Percentiles rank a stretch among this genome's conserved stretches.
phyloP scores from a whole-genome alignment of 2,113 vertebrate genomes.

The Tricholaema leucomelas region DNA sequence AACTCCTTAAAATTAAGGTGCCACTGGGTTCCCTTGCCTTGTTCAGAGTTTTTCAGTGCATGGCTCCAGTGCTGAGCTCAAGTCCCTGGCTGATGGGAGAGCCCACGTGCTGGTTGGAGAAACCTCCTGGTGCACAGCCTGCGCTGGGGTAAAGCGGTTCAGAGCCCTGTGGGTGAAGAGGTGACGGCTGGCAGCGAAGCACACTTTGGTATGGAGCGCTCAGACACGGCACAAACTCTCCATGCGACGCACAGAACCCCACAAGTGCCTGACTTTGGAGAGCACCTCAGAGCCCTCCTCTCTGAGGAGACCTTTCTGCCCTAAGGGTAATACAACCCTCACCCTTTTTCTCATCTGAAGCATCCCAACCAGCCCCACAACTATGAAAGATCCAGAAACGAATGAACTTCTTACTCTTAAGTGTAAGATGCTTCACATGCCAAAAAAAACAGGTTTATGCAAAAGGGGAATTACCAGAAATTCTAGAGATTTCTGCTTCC shows the following conservation, averaged over 20 bases:
- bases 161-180: neutral
- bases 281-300: neutral
- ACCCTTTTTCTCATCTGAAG: neutral
- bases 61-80: neutral
- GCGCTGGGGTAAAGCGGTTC: neutral
- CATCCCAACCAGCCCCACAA: neutral
- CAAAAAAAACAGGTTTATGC: neutral
- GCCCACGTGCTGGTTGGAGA: neutral
- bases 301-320: neutral
- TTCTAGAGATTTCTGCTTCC: neutral
- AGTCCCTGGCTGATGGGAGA: neutral
- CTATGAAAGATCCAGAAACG: neutral
- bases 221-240: neutral
- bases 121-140: neutral
- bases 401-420: neutral
- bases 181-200: neutral
- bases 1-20: neutral
- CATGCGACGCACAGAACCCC: neutral
- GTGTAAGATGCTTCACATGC: neutral
- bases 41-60: neutral
- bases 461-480: constrained; percentile 11
- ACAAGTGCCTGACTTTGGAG: neutral
- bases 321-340: neutral
- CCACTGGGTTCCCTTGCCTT: neutral
- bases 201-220: accelerated